These are phyloP conservation scores for Pachyseris speciosa DNA, from an alignment of 64 coral and sea anemone species.

Conservation along the genomic window DNA sequence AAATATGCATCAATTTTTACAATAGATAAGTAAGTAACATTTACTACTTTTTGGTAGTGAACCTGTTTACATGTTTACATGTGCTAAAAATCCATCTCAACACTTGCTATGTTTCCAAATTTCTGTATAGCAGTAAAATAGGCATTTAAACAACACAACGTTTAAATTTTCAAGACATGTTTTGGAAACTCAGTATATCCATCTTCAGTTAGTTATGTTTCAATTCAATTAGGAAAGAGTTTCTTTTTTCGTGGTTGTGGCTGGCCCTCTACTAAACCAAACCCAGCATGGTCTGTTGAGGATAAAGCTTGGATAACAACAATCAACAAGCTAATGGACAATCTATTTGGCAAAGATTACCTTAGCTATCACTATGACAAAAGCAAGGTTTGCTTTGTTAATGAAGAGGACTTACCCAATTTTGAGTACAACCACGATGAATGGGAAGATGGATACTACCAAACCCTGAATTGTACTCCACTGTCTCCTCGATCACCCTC, in stretches of 20 bases:
- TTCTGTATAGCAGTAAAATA: no score
- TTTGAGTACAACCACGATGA: neutral
- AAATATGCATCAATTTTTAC: no score
- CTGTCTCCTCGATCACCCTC: neutral
- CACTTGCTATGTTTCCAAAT: no score
- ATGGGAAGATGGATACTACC: neutral
- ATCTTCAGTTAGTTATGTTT: no score
- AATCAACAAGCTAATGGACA: conserved; percentile 12
- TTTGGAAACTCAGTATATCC: no score
- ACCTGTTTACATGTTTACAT: no score
- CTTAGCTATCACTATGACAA: neutral
- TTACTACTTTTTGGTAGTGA: no score
- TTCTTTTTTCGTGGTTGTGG: conserved; percentile 19
- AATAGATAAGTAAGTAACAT: no score
- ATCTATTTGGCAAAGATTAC: conserved; percentile 18
- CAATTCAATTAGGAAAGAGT: neutral
- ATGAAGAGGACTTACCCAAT: conserved; percentile 16
- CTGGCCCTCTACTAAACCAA: conserved; percentile 15
- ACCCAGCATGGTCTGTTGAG: conserved; percentile 26
- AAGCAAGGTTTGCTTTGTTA: conserved; percentile 29
- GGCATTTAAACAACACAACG: no score
- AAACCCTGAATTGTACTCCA: neutral
- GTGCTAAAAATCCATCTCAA: no score
- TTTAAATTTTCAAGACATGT: no score
- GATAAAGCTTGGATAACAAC: conserved; percentile 23